Evolutionary conservation across 2,888 invertebrate species (phyloP).

Genomic region (Xestia sexstrigata): DNA sequence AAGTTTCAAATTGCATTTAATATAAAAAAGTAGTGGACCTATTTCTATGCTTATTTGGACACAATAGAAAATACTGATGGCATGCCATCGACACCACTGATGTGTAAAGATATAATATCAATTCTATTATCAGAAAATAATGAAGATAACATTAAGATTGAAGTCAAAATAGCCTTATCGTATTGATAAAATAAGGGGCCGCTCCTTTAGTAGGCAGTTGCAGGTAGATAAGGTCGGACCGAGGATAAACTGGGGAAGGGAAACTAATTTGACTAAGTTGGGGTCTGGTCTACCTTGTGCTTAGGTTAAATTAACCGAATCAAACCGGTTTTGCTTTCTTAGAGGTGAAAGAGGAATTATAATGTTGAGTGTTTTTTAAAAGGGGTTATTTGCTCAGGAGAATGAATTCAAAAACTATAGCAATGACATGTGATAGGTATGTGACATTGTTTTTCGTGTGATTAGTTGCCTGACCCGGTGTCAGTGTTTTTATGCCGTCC

Average conservation of each 20-base stretch:
- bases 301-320: neutral
- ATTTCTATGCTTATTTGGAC: slow-evolving; percentile 66
- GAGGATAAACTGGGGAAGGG: slow-evolving; percentile 8
- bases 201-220: slow-evolving; percentile 53
- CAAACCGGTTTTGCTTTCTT: neutral
- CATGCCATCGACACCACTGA: slow-evolving; percentile 53
- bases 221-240: slow-evolving; percentile 52
- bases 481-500: too few relatives aligned
- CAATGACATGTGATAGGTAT: neutral
- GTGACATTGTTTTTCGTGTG: neutral
- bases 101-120: slow-evolving; percentile 64
- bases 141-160: slow-evolving; percentile 64
- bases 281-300: slow-evolving; percentile 3
- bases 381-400: too few relatives aligned
- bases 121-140: slow-evolving; percentile 66
- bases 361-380: too few relatives aligned
- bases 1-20: slow-evolving; percentile 63
- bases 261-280: slow-evolving; percentile 46
- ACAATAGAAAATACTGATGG: slow-evolving; percentile 64
- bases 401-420: too few relatives aligned
- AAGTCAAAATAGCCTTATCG: slow-evolving; percentile 65
- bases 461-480: too few relatives aligned
- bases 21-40: slow-evolving; percentile 52
- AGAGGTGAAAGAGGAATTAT: neutral
- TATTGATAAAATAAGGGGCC: slow-evolving; percentile 61